A percentile compares a stretch with the other conserved stretches of the same genome.
Conservation (phyloP, 2,113 vertebrate genomes). For the Poecilia latipinna region DNA sequence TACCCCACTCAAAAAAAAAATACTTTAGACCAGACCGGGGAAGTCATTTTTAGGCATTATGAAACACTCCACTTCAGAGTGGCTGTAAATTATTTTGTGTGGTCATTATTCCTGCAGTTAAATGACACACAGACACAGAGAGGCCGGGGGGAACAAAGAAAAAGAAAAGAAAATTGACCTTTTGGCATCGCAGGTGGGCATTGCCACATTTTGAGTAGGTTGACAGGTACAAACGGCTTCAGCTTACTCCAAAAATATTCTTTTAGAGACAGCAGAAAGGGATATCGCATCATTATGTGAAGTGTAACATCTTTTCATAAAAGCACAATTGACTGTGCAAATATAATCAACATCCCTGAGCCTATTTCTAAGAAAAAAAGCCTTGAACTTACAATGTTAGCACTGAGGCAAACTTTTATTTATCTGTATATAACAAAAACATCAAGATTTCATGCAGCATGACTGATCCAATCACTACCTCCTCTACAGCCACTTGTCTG, state of each 20-base stretch:
- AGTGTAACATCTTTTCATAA: constrained; percentile 14
- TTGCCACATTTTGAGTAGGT: constrained; percentile 59
- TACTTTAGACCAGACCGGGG: constrained; percentile 15
- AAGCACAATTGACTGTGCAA: constrained; percentile 13
- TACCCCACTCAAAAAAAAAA: constrained; percentile 32
- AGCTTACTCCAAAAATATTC: constrained; percentile 49
- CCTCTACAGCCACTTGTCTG: constrained; percentile 16
- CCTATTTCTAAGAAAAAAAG: constrained; percentile 7
- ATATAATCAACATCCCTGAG: constrained; percentile 22
- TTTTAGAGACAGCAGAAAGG: constrained; percentile 46
- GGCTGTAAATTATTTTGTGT: constrained; percentile 47
- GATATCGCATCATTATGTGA: constrained; percentile 28
- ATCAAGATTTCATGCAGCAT: constrained; percentile 16
- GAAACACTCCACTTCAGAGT: constrained; percentile 54
- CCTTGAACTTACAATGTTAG: constrained; percentile 7
- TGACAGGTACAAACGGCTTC: constrained; percentile 60
- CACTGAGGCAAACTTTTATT: constrained; percentile 46
- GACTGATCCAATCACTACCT: constrained; percentile 28
- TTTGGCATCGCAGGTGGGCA: constrained; percentile 62
- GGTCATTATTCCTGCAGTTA: constrained; percentile 46
- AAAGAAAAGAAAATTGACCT: constrained; percentile 63
- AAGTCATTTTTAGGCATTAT: constrained; percentile 42
- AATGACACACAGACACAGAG: constrained; percentile 43
- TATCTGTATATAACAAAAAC: constrained; percentile 69
- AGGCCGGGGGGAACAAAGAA: constrained; percentile 27